Evolutionary conservation across 2,888 invertebrate genomes (phyloP), one percentile per base, ranked within the genome.

Genomic region (Andrena marginata): DNA sequence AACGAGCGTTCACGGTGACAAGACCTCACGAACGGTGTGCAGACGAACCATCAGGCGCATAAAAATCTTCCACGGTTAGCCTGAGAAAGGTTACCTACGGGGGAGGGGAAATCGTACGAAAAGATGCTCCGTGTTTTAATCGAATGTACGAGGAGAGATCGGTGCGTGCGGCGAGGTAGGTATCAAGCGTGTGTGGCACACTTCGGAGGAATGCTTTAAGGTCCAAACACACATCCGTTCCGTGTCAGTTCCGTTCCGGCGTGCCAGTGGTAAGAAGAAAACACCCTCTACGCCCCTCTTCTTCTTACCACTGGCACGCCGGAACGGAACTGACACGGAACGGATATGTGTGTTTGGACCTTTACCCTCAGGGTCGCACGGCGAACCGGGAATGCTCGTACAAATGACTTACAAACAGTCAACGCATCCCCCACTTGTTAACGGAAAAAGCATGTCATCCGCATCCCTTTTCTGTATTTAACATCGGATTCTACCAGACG

Each of bases 151-250:
- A 69, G 54, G 60, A 51, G 76, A 79, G 74, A 82, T 69, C 49
- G 69, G 42, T 51, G 63, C 49, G 5, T 49, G 42, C 63, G 64
- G 56, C 64, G 26, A 77, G 59, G 59, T 80, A 77, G 59, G 59
- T 80, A 80, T 60, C 60, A 63, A 71, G 42, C n/a, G n/a, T 62
- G 78, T 79, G 75, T 85, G 85, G 80, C 87, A 87, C 73, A 83
- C 80, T 87, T 87, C 64, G 72, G 33, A 59, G 77, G 71, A 85
- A 54, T 62, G 76, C 69, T 81, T n/a, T n/a, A n/a, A n/a, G n/a
- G n/a, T n/a, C n/a, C n/a, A n/a, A n/a, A n/a, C n/a, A n/a, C n/a
- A n/a, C n/a, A n/a, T n/a, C n/a, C n/a, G n/a, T n/a, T n/a, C n/a
- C n/a, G n/a, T n/a, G n/a, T n/a, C n/a, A n/a, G n/a, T n/a, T n/a